Evolutionary conservation across 1,140 invertebrate species (phyloP), one percentile per base, ranked within the genome.

Genomic region (Hydropsyche tenuis): DNA sequence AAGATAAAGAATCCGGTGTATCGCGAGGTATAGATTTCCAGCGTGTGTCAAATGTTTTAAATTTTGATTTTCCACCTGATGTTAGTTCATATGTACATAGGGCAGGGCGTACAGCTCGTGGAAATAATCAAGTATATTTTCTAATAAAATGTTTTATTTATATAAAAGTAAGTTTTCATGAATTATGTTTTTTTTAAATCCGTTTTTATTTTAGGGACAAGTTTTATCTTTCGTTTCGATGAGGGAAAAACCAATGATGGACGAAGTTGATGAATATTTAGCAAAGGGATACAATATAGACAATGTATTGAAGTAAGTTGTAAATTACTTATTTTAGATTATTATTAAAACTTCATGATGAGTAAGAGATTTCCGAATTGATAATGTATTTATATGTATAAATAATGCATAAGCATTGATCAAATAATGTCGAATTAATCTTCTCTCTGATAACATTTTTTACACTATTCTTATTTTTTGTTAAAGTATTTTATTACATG

Each of bases 11-110:
- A 83, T 97, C 94, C 42, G 96, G 97, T 18, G 94, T 98, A 1
- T 93, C 96, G 0, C 87, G 98, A 72, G 97, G 97, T 22, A 98
- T 99, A 75, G 98, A 99, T 85, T 99, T 99, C 82, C 96, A 99
- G 80, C 94, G 92, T 83, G 96, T 99, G 0, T 92, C 96, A 0
- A 99, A 99, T 86, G 95, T 99, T 0, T 93, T 99, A 43, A 99
- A 99, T 84, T 99, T 99, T 85, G 98, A 99, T 83, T 99, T 99
- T 84, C 97, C 98, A 0, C 80, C 88, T 0, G 92, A 94, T 81
- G 88, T 94, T 0, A 91, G 90, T 75, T 91, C 95, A 0, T 99
- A 99, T 80, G 91, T 99, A 76, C 97, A 99, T 83, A 86, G 97
- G 80, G 96, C 96, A 11, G 97, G 97, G 1, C 88, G 95, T 77